phyloP scores from a whole-genome alignment of 2,888 invertebrate genomes.

The Nesidiocoris tenuis region DNA sequence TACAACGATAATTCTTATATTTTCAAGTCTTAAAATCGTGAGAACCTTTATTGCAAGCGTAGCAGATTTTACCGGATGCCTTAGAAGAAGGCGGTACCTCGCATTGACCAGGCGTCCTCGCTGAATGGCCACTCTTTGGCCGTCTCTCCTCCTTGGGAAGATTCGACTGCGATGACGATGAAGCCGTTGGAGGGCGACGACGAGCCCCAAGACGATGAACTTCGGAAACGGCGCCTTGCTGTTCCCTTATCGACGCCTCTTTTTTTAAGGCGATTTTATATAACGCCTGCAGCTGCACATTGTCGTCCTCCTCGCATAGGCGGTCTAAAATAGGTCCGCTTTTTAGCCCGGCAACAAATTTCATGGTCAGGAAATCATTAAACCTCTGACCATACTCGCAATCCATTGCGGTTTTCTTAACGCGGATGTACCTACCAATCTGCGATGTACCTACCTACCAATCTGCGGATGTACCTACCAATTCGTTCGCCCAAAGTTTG shows the following conservation, averaged over 20 bases:
- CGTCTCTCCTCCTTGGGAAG: neutral
- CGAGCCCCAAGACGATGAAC: neutral
- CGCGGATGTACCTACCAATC: conserved; percentile 1
- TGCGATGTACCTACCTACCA: too few species aligned
- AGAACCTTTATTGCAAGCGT: neutral
- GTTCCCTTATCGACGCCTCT: neutral
- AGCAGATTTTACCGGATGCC: neutral
- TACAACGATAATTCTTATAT: neutral
- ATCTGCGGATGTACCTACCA: too few species aligned
- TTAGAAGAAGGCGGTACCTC: neutral
- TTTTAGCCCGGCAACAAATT: conserved; percentile 12
- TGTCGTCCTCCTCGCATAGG: neutral
- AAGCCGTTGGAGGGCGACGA: neutral
- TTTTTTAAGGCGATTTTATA: conserved; percentile 11
- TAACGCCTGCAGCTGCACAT: neutral
- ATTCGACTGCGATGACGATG: neutral
- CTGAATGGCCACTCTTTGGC: neutral
- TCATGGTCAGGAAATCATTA: neutral
- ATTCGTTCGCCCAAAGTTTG: conserved; percentile 4
- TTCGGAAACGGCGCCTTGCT: neutral
- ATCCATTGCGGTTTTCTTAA: conserved; percentile 20
- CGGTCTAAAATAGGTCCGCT: conserved; percentile 5
- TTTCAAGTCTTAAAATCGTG: neutral
- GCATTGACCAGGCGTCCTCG: neutral
- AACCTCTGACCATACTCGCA: conserved; percentile 11